Percentiles rank a stretch among this genome's conserved stretches.
These are phyloP conservation scores for Scatophagus argus DNA, from an alignment of 2,113 vertebrate species.

Conservation along the genomic window DNA sequence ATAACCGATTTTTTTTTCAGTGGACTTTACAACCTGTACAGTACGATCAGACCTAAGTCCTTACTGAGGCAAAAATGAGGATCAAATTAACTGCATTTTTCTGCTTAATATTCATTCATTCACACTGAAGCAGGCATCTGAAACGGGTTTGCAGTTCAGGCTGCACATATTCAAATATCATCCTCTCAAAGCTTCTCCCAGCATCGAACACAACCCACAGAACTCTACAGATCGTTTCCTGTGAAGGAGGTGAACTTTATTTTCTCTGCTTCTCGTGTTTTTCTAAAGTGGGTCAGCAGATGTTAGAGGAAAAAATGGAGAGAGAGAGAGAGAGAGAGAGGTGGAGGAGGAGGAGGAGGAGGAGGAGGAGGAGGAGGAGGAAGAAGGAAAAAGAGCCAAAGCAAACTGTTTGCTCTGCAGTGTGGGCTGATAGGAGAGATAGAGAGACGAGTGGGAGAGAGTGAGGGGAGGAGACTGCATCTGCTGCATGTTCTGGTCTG, in stretches of 20 bases:
- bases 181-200: slow-evolving; percentile 20
- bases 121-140: slow-evolving; percentile 21
- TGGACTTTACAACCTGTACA: not conserved
- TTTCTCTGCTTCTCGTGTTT: slow-evolving; percentile 72
- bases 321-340: slow-evolving; percentile 13
- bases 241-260: slow-evolving; percentile 74
- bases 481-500: slow-evolving; percentile 47
- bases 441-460: slow-evolving; percentile 55
- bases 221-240: slow-evolving; percentile 65
- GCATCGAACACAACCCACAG: slow-evolving; percentile 28
- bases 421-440: slow-evolving; percentile 66
- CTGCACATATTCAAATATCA: slow-evolving; percentile 25
- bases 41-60: not conserved
- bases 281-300: slow-evolving; percentile 85
- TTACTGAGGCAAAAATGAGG: slow-evolving; percentile 14
- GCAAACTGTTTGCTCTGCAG: slow-evolving; percentile 79
- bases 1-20: not conserved
- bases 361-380: slow-evolving; percentile 34
- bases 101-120: slow-evolving; percentile 46
- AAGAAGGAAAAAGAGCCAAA: slow-evolving; percentile 71
- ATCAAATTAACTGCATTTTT: slow-evolving; percentile 27
- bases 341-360: slow-evolving; percentile 37
- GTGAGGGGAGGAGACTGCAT: slow-evolving; percentile 47
- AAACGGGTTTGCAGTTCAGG: slow-evolving; percentile 25
- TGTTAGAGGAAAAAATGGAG: slow-evolving; percentile 67